These are phyloP conservation scores for Aldrovandia affinis DNA, from an alignment of 2,797 vertebrate genomes.

Conservation along the genomic window DNA sequence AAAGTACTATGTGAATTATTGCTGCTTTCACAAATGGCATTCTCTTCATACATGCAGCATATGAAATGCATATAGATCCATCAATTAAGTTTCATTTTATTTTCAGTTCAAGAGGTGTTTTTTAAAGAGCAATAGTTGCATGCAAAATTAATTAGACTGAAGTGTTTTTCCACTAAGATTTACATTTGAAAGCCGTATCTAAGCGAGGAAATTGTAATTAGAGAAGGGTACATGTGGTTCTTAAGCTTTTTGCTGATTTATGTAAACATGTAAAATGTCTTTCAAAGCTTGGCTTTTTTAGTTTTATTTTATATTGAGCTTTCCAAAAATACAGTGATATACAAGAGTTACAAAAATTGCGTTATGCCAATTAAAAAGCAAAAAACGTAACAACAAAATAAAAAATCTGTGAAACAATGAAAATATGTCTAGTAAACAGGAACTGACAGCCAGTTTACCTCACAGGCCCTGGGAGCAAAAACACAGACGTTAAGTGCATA, in stretches of 20 bases:
- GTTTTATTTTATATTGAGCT: neutral
- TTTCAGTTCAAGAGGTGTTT: neutral
- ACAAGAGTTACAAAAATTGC: neutral
- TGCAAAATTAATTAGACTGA: neutral
- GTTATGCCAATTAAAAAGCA: neutral
- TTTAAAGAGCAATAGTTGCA: neutral
- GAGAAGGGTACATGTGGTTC: neutral
- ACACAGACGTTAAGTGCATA: neutral
- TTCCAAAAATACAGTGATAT: neutral
- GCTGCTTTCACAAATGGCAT: neutral
- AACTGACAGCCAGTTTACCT: neutral
- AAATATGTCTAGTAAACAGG: neutral
- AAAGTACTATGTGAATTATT: slow-evolving; percentile 1
- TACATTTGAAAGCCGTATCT: neutral
- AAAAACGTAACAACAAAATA: neutral
- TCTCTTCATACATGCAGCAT: neutral
- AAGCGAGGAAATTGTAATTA: slow-evolving; percentile 1
- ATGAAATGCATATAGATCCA: neutral
- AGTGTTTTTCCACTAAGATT: neutral
- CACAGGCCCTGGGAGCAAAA: neutral
- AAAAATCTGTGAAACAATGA: neutral
- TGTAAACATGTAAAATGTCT: neutral
- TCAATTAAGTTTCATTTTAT: neutral
- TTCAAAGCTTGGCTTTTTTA: neutral
- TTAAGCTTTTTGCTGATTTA: neutral